Conservation (phyloP, 2,797 vertebrate species). For the Semotilus atromaculatus region DNA sequence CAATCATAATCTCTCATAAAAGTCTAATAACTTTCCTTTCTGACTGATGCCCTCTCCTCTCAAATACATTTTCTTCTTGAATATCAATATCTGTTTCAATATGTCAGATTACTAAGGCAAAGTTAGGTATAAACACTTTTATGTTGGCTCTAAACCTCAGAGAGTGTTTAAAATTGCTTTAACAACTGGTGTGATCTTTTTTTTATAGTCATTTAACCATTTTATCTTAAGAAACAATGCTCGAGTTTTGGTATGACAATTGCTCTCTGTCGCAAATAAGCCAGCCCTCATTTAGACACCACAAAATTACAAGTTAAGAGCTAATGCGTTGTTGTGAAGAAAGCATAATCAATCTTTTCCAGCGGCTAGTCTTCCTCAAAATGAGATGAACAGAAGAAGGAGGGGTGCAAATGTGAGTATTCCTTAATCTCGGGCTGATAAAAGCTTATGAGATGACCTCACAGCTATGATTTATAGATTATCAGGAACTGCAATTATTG, state of each 20-base stretch:
- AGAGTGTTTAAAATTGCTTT: conserved; percentile 5
- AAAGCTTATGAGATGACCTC: conserved; percentile 90
- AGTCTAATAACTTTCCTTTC: background rate
- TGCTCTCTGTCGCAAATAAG: conserved; percentile 13
- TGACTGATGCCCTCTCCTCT: background rate
- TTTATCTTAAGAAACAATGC: conserved; percentile 39
- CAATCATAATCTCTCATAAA: background rate
- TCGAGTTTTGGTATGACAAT: conserved; percentile 12
- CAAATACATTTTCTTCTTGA: background rate
- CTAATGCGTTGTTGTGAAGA: conserved; percentile 82
- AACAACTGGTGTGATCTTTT: background rate
- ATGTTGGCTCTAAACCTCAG: background rate
- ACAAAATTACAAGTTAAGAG: conserved; percentile 73
- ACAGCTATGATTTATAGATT: conserved; percentile 97
- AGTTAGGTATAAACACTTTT: background rate
- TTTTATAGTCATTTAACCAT: conserved; percentile 37
- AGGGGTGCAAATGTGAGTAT: conserved; percentile 79
- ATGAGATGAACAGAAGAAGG: conserved; percentile 32
- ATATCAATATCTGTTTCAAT: background rate
- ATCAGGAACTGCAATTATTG: conserved; percentile 89
- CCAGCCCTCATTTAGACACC: conserved; percentile 28
- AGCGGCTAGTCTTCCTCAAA: conserved; percentile 20
- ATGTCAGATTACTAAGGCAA: background rate
- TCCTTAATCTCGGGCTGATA: conserved; percentile 77
- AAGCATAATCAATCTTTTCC: conserved; percentile 81